These are phyloP conservation scores for Sebastes oblongus DNA, from an alignment of 2,797 vertebrate genomes.

Conservation along the genomic window DNA sequence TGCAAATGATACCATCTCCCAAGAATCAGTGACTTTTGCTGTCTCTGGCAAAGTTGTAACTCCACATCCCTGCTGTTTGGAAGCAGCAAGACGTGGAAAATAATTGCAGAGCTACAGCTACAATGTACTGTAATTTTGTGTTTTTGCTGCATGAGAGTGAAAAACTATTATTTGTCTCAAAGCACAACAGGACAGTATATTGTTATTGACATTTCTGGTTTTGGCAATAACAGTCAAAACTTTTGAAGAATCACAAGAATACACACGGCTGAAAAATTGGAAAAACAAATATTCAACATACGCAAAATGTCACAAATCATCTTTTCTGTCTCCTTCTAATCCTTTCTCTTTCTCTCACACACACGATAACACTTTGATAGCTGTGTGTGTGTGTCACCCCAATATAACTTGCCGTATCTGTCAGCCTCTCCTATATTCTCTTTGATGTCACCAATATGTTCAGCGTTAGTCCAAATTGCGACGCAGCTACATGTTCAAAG, in stretches of 20 bases:
- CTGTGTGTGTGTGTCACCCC: slow-evolving; percentile 44
- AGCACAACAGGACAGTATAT: background rate
- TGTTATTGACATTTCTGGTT: slow-evolving; percentile 16
- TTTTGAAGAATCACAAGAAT: background rate
- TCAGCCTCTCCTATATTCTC: slow-evolving; percentile 58
- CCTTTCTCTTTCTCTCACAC: background rate
- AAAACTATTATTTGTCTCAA: background rate
- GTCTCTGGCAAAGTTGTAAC: background rate
- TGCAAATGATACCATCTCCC: background rate
- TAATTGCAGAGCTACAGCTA: background rate
- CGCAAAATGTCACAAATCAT: slow-evolving; percentile 31
- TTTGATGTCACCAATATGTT: slow-evolving; percentile 69
- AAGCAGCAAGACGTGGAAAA: background rate
- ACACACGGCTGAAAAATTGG: background rate
- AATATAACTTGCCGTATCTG: slow-evolving; percentile 12
- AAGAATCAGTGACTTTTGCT: background rate
- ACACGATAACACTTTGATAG: slow-evolving; percentile 41
- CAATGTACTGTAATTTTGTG: background rate
- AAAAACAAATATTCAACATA: slow-evolving; percentile 15
- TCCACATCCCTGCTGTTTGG: background rate
- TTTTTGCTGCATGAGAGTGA: background rate
- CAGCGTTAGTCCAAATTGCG: slow-evolving; percentile 37
- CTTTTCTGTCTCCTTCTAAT: background rate
- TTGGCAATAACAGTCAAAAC: background rate
- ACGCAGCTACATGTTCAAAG: slow-evolving; percentile 56